Evolutionary conservation across 1,140 invertebrate species (phyloP), one percentile per base, ranked within the genome.

Genomic region (Drosophila punjabiensis): DNA sequence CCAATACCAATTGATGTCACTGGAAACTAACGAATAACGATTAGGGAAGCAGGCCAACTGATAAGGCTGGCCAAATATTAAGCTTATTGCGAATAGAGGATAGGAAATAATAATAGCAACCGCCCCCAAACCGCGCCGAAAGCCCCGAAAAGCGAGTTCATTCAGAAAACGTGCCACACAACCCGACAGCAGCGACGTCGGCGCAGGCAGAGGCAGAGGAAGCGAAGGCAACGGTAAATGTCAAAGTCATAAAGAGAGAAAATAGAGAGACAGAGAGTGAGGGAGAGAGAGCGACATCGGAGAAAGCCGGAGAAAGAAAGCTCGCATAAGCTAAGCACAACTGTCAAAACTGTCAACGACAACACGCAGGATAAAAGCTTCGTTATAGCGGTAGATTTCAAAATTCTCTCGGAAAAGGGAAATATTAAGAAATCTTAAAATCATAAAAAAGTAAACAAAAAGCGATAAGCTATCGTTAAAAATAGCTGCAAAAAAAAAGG

Each of bases 111-210:
- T 79, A 82, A 60, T 70, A 69, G 64, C 62, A 52, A 80, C 60
- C 41, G 30, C 66, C 65, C 52, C 73, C 66, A 45, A 71, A 20
- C 71, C 48, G 50, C 39, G 45, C 35, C 53, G 59, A 70, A 82
- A 76, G 63, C 55, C 50, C 60, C 66, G 56, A 81, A 67, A 82
- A 75, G 71, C 74, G 48, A 85, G 74, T 89, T 90, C 86, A 89
- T 90, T 89, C 86, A 90, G 86, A 89, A 89, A 89, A 82, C 70
- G 85, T 89, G 85, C 85, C 67, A 90, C 67, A 82, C 58, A 90
- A 81, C 78, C 86, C 81, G 86, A 82, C 83, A 61, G 53, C 59
- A 65, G 69, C 50, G 37, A 68, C 48, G 68, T 37, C 48, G 32
- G 64, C 62, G 13, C 37, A 30, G 67, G 35, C 47, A 41, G 30